phyloP scores from a whole-genome alignment of 37 sponge, comb jelly and placozoan genomes.

The Amphimedon queenslandica region DNA sequence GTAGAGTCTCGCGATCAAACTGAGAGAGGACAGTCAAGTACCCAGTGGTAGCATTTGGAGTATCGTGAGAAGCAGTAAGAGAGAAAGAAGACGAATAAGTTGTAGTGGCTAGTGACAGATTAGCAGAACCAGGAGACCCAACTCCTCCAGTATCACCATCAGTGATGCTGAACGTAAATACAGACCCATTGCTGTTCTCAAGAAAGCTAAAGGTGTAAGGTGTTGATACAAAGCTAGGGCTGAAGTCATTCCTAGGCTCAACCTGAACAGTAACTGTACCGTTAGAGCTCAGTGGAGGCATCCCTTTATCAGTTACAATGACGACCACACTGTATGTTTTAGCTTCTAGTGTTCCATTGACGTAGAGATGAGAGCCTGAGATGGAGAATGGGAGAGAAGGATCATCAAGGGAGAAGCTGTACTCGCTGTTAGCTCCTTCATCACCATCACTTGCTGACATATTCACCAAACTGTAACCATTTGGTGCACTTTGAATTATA shows the following conservation, averaged over 20 bases:
- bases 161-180: constrained; percentile 15
- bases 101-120: constrained; percentile 16
- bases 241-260: constrained; percentile 40
- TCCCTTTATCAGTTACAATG: constrained; percentile 38
- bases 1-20: constrained; percentile 47
- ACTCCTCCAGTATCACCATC: constrained; percentile 59
- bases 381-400: constrained; percentile 31
- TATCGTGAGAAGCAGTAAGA: background rate
- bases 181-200: constrained; percentile 38
- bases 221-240: constrained; percentile 20
- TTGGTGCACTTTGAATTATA: constrained; percentile 12
- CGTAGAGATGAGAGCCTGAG: constrained; percentile 16
- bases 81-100: background rate
- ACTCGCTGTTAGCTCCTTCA: constrained; percentile 17
- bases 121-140: constrained; percentile 35
- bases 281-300: constrained; percentile 37
- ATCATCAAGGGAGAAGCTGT: constrained; percentile 18
- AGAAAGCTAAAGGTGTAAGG: background rate
- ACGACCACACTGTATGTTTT: constrained; percentile 20
- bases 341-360: constrained; percentile 2
- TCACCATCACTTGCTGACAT: constrained; percentile 25
- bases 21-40: background rate
- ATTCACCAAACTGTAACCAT: constrained; percentile 10
- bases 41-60: background rate
- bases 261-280: constrained; percentile 32